Base-by-base conservation (phyloP, 1,140 invertebrate genomes). In the Hydropsyche tenuis region DNA sequence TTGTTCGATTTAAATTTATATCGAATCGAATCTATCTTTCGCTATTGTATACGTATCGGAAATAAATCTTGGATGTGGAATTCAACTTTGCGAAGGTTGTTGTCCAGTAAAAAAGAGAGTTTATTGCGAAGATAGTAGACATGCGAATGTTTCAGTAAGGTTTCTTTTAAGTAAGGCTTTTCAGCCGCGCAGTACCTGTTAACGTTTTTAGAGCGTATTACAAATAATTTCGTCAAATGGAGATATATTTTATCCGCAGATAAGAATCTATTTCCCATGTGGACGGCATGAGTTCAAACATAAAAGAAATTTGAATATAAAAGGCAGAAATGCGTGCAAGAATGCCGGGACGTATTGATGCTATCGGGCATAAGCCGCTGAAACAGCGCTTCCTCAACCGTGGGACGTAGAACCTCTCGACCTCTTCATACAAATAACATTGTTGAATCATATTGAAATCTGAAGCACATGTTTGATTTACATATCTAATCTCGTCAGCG, bases 301-400 rank as follows among this genome's bases (percentile, higher is more conserved):
- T 73, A 62, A 73, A 73, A 69, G 72, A 73, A 73, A 74, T 74
- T 74, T 74, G 73, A 74, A 74, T 74, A 74, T 74, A 74, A 70
- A 73, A 74, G 66, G 73, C 73, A 46, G 23, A 74, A 74, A 74
- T 74, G 73, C 73, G 73, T 74, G 73, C 73, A 74, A 74, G 73
- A 74, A 74, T 74, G 73, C 42, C 30, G 68, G 73, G 66, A 74
- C 66, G 37, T 56, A 56, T 74, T 51, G 73, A 74, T 74, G 73
- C 20, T 70, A 63, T 70, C 48, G 20, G 51, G 48, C 48, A 14
- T 22, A 16, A 51, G 20, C 48, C 37, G 30, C n/a, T 12, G 20
- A 46, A 16, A 4, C 16, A 43, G 63, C 63, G 30, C 4, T 65
- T 65, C 30, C 11, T 2, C 18, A 43, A 43, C 63, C 43, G 63